phyloP scores from a whole-genome alignment of 2,797 vertebrate genomes.

The Alcedo atthis region DNA sequence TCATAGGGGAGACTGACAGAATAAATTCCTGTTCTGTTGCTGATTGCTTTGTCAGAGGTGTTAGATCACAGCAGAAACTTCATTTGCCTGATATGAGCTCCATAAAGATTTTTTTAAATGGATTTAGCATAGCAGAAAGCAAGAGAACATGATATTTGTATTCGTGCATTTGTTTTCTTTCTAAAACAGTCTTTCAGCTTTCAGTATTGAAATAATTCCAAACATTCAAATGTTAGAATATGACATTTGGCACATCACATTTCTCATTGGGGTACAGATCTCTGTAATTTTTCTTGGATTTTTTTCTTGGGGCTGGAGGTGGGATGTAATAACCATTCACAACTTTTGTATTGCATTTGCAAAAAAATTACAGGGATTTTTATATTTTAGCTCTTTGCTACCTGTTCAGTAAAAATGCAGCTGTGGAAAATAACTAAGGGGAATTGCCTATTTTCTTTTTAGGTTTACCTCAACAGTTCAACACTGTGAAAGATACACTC shows the following conservation, averaged over 20 bases:
- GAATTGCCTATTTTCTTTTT: neutral
- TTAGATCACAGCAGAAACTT: neutral
- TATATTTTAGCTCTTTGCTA: neutral
- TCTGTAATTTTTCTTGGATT: neutral
- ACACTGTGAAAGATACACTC: neutral
- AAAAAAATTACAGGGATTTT: neutral
- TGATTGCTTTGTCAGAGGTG: neutral
- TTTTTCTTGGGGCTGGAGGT: neutral
- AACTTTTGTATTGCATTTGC: neutral
- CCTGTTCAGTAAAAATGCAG: neutral
- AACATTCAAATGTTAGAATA: conserved; percentile 21
- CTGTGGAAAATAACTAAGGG: neutral
- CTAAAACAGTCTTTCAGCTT: conserved; percentile 12
- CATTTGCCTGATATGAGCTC: neutral
- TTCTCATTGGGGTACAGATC: conserved; percentile 2
- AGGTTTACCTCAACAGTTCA: neutral
- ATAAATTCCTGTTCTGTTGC: neutral
- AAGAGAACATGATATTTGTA: neutral
- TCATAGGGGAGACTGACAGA: neutral
- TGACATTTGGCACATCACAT: neutral
- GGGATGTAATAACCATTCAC: neutral
- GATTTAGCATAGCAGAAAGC: neutral
- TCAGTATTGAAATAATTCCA: conserved; percentile 34
- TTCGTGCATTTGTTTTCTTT: conserved; percentile 39
- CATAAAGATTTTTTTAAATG: neutral